phyloP scores from a whole-genome alignment of 1,140 invertebrate species.

The Papilio dardanus region DNA sequence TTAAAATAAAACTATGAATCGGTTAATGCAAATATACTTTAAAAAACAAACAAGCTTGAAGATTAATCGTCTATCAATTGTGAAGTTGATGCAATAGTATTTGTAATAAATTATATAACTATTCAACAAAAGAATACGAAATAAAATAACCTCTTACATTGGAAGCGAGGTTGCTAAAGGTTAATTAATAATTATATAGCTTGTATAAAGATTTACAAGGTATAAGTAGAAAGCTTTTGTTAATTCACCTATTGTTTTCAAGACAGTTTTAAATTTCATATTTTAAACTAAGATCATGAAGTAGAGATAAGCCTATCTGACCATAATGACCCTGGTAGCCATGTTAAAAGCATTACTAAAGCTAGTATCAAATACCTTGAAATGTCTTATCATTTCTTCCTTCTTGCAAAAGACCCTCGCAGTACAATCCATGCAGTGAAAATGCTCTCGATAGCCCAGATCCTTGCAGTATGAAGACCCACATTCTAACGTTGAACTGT shows the following conservation, averaged over 20 bases:
- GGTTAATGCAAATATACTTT: slow-evolving; percentile 9
- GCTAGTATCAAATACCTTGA: slow-evolving; percentile 77
- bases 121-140: slow-evolving; percentile 22
- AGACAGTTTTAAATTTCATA: neutral
- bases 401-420: slow-evolving; percentile 97
- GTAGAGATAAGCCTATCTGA: no score
- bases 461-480: slow-evolving; percentile 91
- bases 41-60: slow-evolving; percentile 25
- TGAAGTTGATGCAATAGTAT: slow-evolving; percentile 15
- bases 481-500: slow-evolving; percentile 88
- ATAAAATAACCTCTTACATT: slow-evolving; percentile 5
- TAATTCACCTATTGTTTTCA: neutral
- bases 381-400: slow-evolving; percentile 99
- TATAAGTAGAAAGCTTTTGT: neutral
- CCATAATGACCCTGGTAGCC: no score
- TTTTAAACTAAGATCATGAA: no score
- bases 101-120: slow-evolving; percentile 28
- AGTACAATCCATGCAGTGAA: slow-evolving; percentile 97
- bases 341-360: no score
- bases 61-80: slow-evolving; percentile 30
- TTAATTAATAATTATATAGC: slow-evolving; percentile 16
- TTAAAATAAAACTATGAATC: slow-evolving; percentile 8
- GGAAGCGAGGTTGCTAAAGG: neutral
- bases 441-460: slow-evolving; percentile 95
- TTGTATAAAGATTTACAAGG: neutral